phyloP scores from a whole-genome alignment of 2,797 vertebrate species.

The Picus viridis region DNA sequence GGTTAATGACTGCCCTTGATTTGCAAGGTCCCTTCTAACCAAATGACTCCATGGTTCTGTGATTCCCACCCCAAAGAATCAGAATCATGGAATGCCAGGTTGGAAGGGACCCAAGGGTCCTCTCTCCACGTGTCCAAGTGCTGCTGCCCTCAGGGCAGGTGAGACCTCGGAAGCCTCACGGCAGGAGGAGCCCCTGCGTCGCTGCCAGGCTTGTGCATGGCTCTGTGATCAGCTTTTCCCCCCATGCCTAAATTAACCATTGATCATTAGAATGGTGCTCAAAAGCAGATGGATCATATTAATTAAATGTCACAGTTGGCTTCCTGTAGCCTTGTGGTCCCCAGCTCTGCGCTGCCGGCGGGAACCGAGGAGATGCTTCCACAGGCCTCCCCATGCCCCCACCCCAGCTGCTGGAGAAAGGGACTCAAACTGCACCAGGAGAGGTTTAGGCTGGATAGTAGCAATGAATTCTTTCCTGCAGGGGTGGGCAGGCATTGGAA shows the following conservation, averaged over 20 bases:
- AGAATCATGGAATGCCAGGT: too few relatives aligned
- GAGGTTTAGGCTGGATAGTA: not conserved
- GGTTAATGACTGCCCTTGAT: not conserved
- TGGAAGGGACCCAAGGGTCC: too few relatives aligned
- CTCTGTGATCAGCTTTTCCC: not conserved
- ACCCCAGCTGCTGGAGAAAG: not conserved
- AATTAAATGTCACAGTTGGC: constrained; percentile 52
- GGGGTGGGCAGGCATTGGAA: too few relatives aligned
- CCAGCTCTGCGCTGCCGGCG: not conserved
- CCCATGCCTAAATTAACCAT: not conserved
- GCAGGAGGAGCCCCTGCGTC: fast-evolving
- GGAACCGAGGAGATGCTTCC: not conserved
- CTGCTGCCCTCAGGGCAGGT: fast-evolving
- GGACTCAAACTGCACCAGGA: fast-evolving
- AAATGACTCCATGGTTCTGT: not conserved
- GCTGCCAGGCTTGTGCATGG: fast-evolving
- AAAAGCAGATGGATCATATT: constrained; percentile 59
- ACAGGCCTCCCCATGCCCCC: fast-evolving
- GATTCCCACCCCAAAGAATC: not conserved
- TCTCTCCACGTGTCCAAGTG: fast-evolving
- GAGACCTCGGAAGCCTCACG: fast-evolving
- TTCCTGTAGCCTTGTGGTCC: constrained; percentile 1
- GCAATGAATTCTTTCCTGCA: too few relatives aligned
- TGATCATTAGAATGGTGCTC: not conserved
- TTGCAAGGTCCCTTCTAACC: not conserved